Evolutionary conservation across 2,113 vertebrate species (phyloP), one percentile per base, ranked within the genome.

Genomic region (Anseranas semipalmata): DNA sequence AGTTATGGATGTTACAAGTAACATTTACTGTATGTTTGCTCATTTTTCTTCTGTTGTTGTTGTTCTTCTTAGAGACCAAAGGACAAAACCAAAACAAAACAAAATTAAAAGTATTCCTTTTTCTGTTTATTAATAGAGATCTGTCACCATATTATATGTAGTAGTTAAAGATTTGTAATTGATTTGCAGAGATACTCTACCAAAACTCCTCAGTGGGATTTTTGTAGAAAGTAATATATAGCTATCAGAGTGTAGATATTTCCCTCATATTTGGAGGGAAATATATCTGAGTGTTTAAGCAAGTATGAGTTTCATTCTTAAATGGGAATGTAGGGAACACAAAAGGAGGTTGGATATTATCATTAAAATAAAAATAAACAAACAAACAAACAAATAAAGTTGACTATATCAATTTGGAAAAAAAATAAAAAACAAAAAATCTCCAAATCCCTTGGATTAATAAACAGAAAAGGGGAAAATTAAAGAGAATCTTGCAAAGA

Each of bases 121-220:
- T n/a, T n/a, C n/a, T n/a, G n/a, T n/a, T n/a, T n/a, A n/a, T n/a
- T n/a, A n/a, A n/a, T n/a, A n/a, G n/a, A n/a, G n/a, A n/a, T n/a
- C 48, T 92, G 89, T 83, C 83, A 93, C 53, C 18, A 55, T 82
- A 53, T 52, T 92, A 78, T 87, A 92, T 85, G 63, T 67, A 68
- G 12, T 43, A 79, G 46, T 67, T 88, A 95, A 88, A 88, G 39
- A 88, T 86, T 55, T 83, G 32, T 85, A 85, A 92, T 92, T 92
- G 67, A 43, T 73, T 90, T 88, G 66, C 70, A 94, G 55, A 87
- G 46, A 86, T 73, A 58, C 7, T 89, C 22, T 65, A 46, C 43
- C 58, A 79, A 68, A 93, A 27, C 7, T 94, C 10, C 72, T 77
- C 63, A 73, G 37, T 33, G 72, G 48, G 63, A 70, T 77, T 94